Base-by-base conservation (phyloP, 2,888 invertebrate genomes). In the Tenthredo scrophulariae region DNA sequence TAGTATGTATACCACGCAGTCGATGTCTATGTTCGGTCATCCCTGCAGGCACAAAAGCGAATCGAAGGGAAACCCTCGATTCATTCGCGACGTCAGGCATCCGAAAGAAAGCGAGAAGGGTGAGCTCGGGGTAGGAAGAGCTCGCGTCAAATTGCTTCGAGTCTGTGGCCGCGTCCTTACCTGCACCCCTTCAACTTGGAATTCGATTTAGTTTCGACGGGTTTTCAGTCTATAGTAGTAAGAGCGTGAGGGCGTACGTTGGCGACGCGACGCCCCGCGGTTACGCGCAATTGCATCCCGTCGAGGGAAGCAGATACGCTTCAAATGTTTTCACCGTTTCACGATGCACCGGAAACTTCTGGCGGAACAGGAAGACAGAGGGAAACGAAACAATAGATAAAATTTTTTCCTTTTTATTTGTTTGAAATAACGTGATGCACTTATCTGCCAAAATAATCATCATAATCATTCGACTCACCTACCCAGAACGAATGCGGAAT, bases 121-220 rank as follows among this genome's bases (percentile, higher is more conserved):
- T 15, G 15, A 43, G 58, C 29, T n/a, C 2, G 13, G 77, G 50
- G 29, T 13, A 62, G 18, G 80, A 80, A 50, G 10, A 50, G 58
- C 10, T 22, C 37, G 54, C 58, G 79, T 58, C 58, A 65, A 83
- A 67, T 83, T 83, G 67, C 83, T 46, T 50, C 83, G 67, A 67
- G 29, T 46, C 26, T 46, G 18, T 62, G 43, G 40, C 26, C 40
- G 29, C 46, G 46, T 83, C 83, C 26, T 83, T 67, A 83, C 83
- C 46, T 83, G 83, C 33, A 18, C 50, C 26, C 83, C 83, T n/a
- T 26, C 43, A 37, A 33, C 54, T 10, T 33, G 54, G 79, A 79
- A 79, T 79, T 80, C 80, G 80, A 80, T 80, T 80, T 80, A 22
- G 62, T 80, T 80, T 80, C 80, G 62, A 33, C 29, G 77, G 54